Conservation (phyloP, 2,797 vertebrate genomes). For the Cygnus olor region DNA sequence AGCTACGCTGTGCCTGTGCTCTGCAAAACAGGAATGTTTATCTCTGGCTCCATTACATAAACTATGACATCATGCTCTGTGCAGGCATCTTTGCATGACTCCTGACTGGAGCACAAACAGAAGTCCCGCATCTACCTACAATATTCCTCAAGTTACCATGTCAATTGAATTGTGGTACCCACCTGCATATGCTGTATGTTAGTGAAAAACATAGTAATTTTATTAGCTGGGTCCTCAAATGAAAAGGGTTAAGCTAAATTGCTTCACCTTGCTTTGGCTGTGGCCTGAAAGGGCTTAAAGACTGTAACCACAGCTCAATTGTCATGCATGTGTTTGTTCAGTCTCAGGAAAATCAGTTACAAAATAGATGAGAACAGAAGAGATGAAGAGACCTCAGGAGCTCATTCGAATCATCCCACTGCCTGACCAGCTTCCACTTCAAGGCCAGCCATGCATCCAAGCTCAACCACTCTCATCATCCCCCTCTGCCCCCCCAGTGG, state of each 20-base stretch:
- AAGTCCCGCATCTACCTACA: neutral
- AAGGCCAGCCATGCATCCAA: neutral
- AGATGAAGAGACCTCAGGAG: neutral
- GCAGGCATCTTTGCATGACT: neutral
- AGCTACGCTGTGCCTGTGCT: neutral
- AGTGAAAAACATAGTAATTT: neutral
- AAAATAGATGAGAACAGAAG: neutral
- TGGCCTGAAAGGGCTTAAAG: neutral
- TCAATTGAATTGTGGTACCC: neutral
- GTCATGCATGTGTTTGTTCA: fast-evolving
- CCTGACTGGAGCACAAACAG: fast-evolving
- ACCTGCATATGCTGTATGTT: neutral
- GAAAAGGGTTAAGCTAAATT: neutral
- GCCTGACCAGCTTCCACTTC: neutral
- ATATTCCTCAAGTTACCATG: neutral
- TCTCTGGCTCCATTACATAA: neutral
- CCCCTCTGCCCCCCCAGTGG: fast-evolving
- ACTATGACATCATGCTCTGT: neutral
- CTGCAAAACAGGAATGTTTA: neutral
- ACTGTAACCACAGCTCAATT: neutral
- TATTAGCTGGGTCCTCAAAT: neutral
- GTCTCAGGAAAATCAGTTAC: neutral
- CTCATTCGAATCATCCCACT: neutral
- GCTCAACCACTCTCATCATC: neutral
- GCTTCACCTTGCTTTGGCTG: neutral